Conservation (phyloP, 2,113 vertebrate genomes). For the Corvus hawaiiensis region DNA sequence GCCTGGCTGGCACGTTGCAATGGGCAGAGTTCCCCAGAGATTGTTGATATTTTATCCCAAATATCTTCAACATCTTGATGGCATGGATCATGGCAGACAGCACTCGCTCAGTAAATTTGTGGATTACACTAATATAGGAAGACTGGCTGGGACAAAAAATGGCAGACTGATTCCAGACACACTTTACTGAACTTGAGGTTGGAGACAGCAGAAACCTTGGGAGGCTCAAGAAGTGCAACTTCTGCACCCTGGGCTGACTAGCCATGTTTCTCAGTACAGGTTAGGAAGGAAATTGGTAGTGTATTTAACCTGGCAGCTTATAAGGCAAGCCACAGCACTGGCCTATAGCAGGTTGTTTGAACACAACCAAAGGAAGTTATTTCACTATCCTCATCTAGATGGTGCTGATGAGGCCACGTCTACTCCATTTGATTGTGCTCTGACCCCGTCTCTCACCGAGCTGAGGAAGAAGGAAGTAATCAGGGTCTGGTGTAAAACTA, state of each 20-base stretch:
- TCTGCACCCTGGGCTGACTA: background rate
- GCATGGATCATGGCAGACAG: background rate
- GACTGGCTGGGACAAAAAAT: background rate
- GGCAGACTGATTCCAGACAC: background rate
- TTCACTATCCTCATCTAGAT: background rate
- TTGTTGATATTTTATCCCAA: background rate
- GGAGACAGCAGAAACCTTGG: background rate
- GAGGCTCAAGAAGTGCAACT: background rate
- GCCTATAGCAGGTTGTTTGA: background rate
- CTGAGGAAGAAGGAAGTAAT: background rate
- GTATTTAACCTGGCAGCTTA: background rate
- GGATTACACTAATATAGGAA: rapidly evolving
- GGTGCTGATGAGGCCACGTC: background rate
- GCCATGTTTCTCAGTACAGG: background rate
- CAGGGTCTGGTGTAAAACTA: background rate
- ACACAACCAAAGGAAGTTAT: background rate
- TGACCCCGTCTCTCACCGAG: rapidly evolving
- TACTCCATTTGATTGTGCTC: background rate
- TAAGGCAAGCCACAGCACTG: background rate
- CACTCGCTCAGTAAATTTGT: background rate
- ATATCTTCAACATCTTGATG: background rate
- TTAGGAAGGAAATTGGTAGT: background rate
- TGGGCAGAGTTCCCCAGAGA: background rate
- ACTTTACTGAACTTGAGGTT: background rate
- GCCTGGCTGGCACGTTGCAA: background rate